These are phyloP conservation scores for Camponotus vicinus DNA, from an alignment of 1,140 invertebrate genomes.

Conservation along the genomic window DNA sequence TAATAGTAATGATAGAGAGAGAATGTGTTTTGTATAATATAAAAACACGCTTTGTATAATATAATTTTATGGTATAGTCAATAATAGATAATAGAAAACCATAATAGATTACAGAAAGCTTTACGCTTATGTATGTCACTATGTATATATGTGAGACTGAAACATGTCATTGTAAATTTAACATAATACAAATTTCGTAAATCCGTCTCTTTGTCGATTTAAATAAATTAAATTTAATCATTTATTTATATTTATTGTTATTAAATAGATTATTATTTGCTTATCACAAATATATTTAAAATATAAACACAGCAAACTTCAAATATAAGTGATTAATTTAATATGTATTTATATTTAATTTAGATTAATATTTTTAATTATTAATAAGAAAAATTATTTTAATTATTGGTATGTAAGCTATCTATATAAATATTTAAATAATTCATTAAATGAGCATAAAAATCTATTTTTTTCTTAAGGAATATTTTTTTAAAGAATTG, in stretches of 20 bases:
- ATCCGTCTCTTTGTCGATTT: neutral
- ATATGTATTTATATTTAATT: neutral
- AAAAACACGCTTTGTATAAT: neutral
- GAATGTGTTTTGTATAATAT: neutral
- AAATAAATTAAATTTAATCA: neutral
- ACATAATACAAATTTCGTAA: neutral
- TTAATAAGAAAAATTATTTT: neutral
- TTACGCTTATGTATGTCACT: neutral
- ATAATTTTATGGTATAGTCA: neutral
- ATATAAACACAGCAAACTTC: no score
- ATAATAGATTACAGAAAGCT: neutral
- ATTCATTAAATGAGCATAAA: neutral
- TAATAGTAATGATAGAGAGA: neutral
- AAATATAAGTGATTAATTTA: no score
- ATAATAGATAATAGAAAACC: neutral
- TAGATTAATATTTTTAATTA: no score
- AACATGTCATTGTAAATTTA: neutral
- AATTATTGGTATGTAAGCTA: neutral
- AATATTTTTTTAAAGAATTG: neutral
- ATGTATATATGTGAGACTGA: neutral
- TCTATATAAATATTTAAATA: neutral
- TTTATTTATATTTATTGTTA: neutral
- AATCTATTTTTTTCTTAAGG: neutral
- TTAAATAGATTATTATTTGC: neutral
- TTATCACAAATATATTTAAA: neutral